Evolutionary conservation across 1,140 invertebrate species (phyloP).

Genomic region (Meteorus sp.): DNA sequence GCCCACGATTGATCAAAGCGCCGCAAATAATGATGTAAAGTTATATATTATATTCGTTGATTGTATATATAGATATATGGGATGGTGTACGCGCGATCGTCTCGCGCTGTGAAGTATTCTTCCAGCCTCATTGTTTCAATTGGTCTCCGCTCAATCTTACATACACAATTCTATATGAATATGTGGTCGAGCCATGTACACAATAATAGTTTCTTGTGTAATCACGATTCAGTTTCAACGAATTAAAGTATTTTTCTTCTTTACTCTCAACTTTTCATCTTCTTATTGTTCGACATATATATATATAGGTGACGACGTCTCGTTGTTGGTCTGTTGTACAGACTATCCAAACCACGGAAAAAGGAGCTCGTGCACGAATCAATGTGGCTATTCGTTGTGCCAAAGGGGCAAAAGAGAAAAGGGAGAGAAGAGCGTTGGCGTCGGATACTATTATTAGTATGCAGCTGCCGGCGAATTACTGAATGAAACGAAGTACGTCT

Average conservation of each 20-base stretch:
- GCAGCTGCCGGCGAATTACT: constrained; percentile 56
- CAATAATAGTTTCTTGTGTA: too few relatives aligned
- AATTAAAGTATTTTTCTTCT: too few relatives aligned
- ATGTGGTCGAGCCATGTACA: background rate
- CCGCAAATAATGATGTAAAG: constrained; percentile 13
- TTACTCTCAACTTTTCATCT: too few relatives aligned
- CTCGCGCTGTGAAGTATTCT: constrained; percentile 8
- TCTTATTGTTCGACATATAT: too few relatives aligned
- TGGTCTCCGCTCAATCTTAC: constrained; percentile 23
- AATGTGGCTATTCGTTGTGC: constrained; percentile 28
- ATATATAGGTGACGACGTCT: background rate
- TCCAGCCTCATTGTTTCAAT: constrained; percentile 24
- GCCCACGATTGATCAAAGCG: constrained; percentile 26
- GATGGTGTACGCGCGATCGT: constrained; percentile 6
- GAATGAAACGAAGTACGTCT: constrained; percentile 50
- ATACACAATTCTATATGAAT: too few relatives aligned
- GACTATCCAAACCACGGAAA: constrained; percentile 33
- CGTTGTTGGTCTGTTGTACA: constrained; percentile 29
- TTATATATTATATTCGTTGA: constrained; percentile 14
- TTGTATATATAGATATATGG: too few relatives aligned
- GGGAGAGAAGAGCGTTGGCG: constrained; percentile 24
- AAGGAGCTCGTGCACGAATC: constrained; percentile 31
- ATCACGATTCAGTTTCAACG: background rate
- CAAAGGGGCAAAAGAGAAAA: background rate
- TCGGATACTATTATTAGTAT: constrained; percentile 57